Base-by-base conservation (phyloP, 2,888 invertebrate genomes). In the Chymomyza fuscimana region DNA sequence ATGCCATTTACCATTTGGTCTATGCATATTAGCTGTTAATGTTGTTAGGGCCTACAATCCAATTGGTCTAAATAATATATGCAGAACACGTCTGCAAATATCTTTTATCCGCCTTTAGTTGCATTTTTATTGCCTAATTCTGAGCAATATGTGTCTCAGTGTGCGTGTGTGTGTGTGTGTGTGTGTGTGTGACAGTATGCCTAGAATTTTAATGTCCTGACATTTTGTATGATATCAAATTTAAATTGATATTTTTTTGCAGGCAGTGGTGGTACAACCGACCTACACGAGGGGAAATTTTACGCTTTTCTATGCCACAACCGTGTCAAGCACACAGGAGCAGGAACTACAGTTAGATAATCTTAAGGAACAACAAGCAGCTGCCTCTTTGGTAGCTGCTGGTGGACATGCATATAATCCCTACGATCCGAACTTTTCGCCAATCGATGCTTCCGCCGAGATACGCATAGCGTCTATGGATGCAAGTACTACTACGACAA, bases 271-370 rank as follows among this genome's bases (percentile, higher is more conserved):
- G 73, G 77, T 86, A 78, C 89, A 89, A 71, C 81, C 88, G 77
- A 90, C 90, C 72, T 91, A 91, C 76, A 89, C 83, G 76, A 86
- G 89, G 87, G 92, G 91, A 90, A 92, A 92, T 87, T 82, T 90
- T 89, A 91, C 91, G 89, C 89, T 91, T 89, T 88, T 89, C 84
- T 91, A 91, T 86, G 89, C 91, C 82, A 89, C 88, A 80, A 90
- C 88, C 67, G 77, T 83, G 81, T 87, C 79, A 72, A 84, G 87
- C 72, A 82, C 86, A 77, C 80, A 81, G 80, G 78, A 79, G 74
- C 88, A 84, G 71, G 91, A 93, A 85, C 94, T 94, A 79, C 78
- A 74, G 68, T 67, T 85, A 85, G 74, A 76, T 83, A 83, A 75
- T 63, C 82, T 82, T 83, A 83, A 78, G 78, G 72, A 74, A 70